Conservation (phyloP, 2,113 vertebrate species). For the Nibea coibor region DNA sequence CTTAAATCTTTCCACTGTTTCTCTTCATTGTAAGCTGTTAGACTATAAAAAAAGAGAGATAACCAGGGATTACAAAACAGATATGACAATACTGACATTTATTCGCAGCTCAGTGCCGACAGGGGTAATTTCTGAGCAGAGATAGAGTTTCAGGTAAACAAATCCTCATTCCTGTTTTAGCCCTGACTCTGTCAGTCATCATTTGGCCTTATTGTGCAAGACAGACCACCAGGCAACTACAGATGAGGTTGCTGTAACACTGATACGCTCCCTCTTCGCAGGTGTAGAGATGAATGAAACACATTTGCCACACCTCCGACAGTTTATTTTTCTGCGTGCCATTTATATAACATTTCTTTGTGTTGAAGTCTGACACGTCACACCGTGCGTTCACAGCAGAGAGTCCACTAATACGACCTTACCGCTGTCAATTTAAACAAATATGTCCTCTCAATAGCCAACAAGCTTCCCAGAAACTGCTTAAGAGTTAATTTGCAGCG, state of each 20-base stretch:
- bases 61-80: not conserved
- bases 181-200: slow-evolving; percentile 39
- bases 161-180: slow-evolving; percentile 43
- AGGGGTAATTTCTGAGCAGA: slow-evolving; percentile 19
- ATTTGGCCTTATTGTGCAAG: slow-evolving; percentile 34
- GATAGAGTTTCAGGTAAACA: slow-evolving; percentile 40
- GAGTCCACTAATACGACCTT: not conserved
- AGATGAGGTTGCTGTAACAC: slow-evolving; percentile 11
- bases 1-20: slow-evolving; percentile 16
- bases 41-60: not conserved
- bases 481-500: slow-evolving; percentile 64
- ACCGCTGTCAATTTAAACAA: slow-evolving; percentile 43
- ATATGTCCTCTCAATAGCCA: slow-evolving; percentile 13
- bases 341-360: slow-evolving; percentile 27
- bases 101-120: slow-evolving; percentile 9
- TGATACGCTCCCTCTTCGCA: slow-evolving; percentile 5
- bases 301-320: slow-evolving; percentile 1
- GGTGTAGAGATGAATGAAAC: slow-evolving; percentile 20
- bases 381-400: not conserved
- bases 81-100: slow-evolving; percentile 23
- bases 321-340: slow-evolving; percentile 29
- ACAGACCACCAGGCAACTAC: slow-evolving; percentile 19
- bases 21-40: slow-evolving; percentile 4
- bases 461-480: slow-evolving; percentile 40
- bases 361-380: slow-evolving; percentile 19